These are phyloP conservation scores for Blennius ocellaris DNA, from an alignment of 2,113 vertebrate species.

Conservation along the genomic window DNA sequence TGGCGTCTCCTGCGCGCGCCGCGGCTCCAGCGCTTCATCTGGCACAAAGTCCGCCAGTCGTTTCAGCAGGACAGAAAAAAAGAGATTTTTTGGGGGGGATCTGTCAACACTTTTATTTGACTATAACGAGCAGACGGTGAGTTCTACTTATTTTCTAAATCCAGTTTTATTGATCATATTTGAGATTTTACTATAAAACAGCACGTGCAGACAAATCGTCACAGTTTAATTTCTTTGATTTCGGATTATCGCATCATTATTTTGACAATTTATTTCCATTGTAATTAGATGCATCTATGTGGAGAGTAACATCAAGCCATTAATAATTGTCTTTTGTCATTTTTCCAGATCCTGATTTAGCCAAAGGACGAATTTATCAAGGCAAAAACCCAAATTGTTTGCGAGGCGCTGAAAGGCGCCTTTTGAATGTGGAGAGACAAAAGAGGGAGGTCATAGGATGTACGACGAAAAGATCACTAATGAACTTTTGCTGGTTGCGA, in stretches of 20 bases:
- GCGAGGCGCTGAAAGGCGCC: not conserved
- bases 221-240: not conserved
- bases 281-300: not conserved
- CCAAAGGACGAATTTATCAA: conserved; percentile 43
- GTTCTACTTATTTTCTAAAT: conserved; percentile 40
- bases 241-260: not conserved
- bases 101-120: conserved; percentile 3
- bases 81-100: conserved; percentile 18
- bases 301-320: not conserved
- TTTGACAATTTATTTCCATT: not conserved
- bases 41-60: conserved; percentile 47
- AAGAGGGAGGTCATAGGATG: conserved; percentile 37
- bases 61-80: conserved; percentile 39
- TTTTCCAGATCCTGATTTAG: conserved; percentile 54
- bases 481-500: conserved; percentile 45
- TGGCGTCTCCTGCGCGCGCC: conserved; percentile 46
- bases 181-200: not conserved
- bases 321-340: not conserved
- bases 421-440: conserved; percentile 41
- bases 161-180: conserved; percentile 5
- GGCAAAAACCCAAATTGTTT: conserved; percentile 7
- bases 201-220: no score
- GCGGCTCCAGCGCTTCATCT: conserved; percentile 42
- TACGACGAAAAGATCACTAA: conserved; percentile 43
- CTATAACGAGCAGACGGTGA: conserved; percentile 61